phyloP scores from a whole-genome alignment of 1,140 invertebrate genomes.

The Oedothorax gibbosus region DNA sequence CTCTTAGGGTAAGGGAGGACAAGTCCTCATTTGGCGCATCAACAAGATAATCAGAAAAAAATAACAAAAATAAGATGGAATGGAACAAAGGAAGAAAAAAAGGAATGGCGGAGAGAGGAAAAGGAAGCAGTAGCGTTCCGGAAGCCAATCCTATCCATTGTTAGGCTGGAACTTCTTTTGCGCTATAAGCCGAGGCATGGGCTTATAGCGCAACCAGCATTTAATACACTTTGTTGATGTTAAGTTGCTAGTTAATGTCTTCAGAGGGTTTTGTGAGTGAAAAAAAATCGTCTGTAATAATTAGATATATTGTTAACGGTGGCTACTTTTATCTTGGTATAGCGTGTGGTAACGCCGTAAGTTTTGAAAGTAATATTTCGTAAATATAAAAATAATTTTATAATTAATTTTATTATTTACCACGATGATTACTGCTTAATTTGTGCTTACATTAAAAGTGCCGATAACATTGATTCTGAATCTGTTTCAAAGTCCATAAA shows the following conservation, averaged over 20 bases:
- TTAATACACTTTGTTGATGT: slow-evolving; percentile 34
- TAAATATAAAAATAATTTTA: too few species aligned
- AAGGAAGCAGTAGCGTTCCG: slow-evolving; percentile 38
- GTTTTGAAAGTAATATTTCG: too few species aligned
- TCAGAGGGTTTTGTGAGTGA: too few species aligned
- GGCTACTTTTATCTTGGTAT: too few species aligned
- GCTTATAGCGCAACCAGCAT: slow-evolving; percentile 31
- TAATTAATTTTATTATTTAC: too few species aligned
- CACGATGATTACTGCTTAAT: too few species aligned
- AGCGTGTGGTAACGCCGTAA: too few species aligned
- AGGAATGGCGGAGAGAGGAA: slow-evolving; percentile 13
- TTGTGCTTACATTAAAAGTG: too few species aligned
- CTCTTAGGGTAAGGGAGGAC: slow-evolving; percentile 20
- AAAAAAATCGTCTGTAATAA: too few species aligned
- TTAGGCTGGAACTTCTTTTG: slow-evolving; percentile 29
- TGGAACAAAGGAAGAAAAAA: not conserved
- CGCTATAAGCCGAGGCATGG: slow-evolving; percentile 6
- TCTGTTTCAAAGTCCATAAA: too few species aligned
- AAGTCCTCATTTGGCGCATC: slow-evolving; percentile 27
- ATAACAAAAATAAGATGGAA: not conserved
- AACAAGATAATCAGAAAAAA: slow-evolving; percentile 48
- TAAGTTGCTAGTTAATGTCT: not conserved
- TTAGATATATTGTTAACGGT: too few species aligned
- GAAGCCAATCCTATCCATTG: slow-evolving; percentile 13
- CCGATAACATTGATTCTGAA: too few species aligned